Conservation (phyloP, 2,113 vertebrate genomes). For the Chroicocephalus ridibundus region DNA sequence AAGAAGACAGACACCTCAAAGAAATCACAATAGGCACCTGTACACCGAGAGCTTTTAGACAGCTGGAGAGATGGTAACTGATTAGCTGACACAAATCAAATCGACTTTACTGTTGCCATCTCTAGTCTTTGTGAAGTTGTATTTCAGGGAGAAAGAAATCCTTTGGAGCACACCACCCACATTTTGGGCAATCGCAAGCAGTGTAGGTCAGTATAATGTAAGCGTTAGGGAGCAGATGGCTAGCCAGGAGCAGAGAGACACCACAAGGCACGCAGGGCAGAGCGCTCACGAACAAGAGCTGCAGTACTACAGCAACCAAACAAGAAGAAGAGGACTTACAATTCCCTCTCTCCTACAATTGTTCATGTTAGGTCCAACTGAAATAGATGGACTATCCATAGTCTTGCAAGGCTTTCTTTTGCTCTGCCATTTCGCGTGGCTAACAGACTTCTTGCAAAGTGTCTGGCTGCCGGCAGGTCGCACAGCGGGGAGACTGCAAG, state of each 20-base stretch:
- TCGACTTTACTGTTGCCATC: neutral
- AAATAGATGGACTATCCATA: neutral
- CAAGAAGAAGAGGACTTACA: neutral
- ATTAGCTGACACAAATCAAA: neutral
- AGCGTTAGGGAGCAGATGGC: neutral
- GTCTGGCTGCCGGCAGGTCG: neutral
- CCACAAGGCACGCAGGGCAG: neutral
- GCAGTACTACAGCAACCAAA: neutral
- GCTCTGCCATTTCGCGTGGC: neutral
- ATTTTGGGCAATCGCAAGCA: neutral
- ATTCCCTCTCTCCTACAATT: neutral
- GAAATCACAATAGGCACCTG: neutral
- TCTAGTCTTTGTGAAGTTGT: neutral
- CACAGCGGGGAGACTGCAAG: neutral
- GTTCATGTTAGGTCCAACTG: rapidly evolving
- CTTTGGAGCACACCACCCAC: neutral
- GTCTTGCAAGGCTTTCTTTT: neutral
- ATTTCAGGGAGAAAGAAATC: neutral
- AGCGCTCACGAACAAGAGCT: neutral
- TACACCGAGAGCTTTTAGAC: neutral
- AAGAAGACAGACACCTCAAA: neutral
- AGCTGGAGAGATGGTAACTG: neutral
- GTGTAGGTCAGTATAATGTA: neutral
- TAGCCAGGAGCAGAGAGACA: neutral
- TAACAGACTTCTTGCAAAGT: neutral